Conservation (phyloP, 2,113 vertebrate genomes). For the Laticauda laticaudata region DNA sequence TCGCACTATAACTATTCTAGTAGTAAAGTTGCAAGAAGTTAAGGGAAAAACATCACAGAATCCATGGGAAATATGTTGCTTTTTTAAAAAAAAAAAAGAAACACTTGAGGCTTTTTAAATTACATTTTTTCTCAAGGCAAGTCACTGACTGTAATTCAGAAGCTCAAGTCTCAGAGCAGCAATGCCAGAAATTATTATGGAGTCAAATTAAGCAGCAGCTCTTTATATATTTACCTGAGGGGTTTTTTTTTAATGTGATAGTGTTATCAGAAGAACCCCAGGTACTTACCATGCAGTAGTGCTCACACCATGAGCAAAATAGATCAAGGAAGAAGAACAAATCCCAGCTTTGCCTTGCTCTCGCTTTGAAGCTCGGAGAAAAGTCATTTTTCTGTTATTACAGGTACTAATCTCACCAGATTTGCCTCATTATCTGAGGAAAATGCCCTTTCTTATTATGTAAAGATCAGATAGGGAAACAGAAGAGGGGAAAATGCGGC, state of each 20-base stretch:
- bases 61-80: slow-evolving; percentile 36
- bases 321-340: slow-evolving; percentile 1
- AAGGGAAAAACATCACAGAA: slow-evolving; percentile 36
- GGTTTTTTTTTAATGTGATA: slow-evolving; percentile 34
- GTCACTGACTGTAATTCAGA: slow-evolving; percentile 46
- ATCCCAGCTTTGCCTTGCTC: slow-evolving; percentile 41
- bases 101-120: slow-evolving; percentile 47
- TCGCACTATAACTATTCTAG: slow-evolving; percentile 40
- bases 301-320: background rate
- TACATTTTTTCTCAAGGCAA: slow-evolving; percentile 46
- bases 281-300: slow-evolving; percentile 34
- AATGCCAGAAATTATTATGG: slow-evolving; percentile 34
- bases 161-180: slow-evolving; percentile 41
- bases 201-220: slow-evolving; percentile 41
- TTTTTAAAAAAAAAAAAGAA: slow-evolving; percentile 14
- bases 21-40: slow-evolving; percentile 33
- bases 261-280: slow-evolving; percentile 38
- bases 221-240: slow-evolving; percentile 44
- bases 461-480: slow-evolving; percentile 44
- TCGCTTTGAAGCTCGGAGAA: slow-evolving; percentile 43
- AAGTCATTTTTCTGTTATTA: slow-evolving; percentile 64
- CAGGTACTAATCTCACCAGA: slow-evolving; percentile 59
- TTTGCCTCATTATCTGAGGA: slow-evolving; percentile 59
- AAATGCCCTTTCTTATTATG: slow-evolving; percentile 52
- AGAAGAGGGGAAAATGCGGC: slow-evolving; percentile 16